Percentiles rank a stretch among this genome's conserved stretches.
phyloP scores from a whole-genome alignment of 2,797 vertebrate genomes.

The Onychomys leucogaster region DNA sequence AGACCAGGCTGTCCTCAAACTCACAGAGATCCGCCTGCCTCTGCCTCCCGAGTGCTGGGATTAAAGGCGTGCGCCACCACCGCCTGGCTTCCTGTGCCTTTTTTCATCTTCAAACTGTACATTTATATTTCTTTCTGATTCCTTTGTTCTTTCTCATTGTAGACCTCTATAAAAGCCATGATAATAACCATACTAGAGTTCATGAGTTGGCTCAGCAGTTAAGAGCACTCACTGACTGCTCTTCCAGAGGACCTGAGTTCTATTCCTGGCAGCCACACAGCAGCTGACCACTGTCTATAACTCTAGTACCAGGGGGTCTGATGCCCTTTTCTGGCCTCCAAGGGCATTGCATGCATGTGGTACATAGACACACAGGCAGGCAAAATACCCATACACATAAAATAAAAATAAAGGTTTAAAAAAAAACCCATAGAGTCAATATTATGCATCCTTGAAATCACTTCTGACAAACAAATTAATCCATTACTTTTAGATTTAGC shows the following conservation, averaged over 20 bases:
- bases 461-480: not conserved
- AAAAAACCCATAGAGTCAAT: not conserved
- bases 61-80: too few species aligned
- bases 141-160: not conserved
- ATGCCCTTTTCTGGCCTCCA: not conserved
- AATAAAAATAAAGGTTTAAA: not conserved
- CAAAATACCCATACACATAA: not conserved
- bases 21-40: too few species aligned
- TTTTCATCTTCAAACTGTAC: not conserved
- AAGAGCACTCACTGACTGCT: not conserved
- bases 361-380: too few species aligned
- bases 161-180: not conserved
- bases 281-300: not conserved
- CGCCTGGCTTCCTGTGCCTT: too few species aligned
- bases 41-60: too few species aligned
- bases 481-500: not conserved
- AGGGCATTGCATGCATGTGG: not conserved
- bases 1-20: too few species aligned
- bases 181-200: not conserved
- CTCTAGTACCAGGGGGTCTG: not conserved
- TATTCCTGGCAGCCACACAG: not conserved
- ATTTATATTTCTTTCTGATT: not conserved
- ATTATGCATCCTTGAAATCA: not conserved
- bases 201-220: not conserved
- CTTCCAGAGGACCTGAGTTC: not conserved